phyloP scores from a whole-genome alignment of 2,888 invertebrate genomes.

The Athalia circularis region DNA sequence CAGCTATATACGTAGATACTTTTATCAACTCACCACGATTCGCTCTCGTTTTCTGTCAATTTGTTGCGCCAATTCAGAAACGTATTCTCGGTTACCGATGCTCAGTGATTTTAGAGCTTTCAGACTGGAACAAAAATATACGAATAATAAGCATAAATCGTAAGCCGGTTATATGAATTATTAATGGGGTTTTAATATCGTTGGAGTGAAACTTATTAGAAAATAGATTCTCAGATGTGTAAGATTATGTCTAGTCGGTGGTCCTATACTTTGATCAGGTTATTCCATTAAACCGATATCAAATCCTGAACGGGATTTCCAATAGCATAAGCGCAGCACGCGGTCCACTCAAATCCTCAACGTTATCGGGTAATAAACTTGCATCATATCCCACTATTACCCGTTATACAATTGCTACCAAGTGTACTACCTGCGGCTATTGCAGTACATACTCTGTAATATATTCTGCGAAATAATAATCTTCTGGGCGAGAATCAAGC shows the following conservation, averaged over 20 bases:
- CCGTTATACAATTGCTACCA: slow-evolving; percentile 28
- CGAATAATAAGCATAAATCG: too few species aligned
- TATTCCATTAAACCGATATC: slow-evolving; percentile 69
- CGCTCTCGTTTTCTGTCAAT: slow-evolving; percentile 64
- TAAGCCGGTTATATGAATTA: too few species aligned
- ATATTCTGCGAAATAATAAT: too few species aligned
- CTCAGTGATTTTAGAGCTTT: slow-evolving; percentile 55
- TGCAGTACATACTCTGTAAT: too few species aligned
- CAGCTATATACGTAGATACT: slow-evolving; percentile 24
- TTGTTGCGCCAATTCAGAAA: slow-evolving; percentile 64
- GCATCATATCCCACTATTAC: slow-evolving; percentile 53
- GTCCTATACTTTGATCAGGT: background rate
- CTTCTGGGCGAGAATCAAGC: too few species aligned
- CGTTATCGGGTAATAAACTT: slow-evolving; percentile 62
- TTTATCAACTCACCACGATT: slow-evolving; percentile 60
- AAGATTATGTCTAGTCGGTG: background rate
- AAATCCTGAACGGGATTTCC: slow-evolving; percentile 55
- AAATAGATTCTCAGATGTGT: too few species aligned
- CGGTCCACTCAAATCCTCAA: slow-evolving; percentile 55
- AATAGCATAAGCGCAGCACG: slow-evolving; percentile 48
- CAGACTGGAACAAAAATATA: slow-evolving; percentile 16
- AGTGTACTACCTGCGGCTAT: background rate
- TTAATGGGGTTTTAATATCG: too few species aligned
- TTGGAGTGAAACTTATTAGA: too few species aligned
- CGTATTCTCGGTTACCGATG: slow-evolving; percentile 62